phyloP scores from a whole-genome alignment of 2,113 vertebrate species.

The Vanacampus margaritifer region DNA sequence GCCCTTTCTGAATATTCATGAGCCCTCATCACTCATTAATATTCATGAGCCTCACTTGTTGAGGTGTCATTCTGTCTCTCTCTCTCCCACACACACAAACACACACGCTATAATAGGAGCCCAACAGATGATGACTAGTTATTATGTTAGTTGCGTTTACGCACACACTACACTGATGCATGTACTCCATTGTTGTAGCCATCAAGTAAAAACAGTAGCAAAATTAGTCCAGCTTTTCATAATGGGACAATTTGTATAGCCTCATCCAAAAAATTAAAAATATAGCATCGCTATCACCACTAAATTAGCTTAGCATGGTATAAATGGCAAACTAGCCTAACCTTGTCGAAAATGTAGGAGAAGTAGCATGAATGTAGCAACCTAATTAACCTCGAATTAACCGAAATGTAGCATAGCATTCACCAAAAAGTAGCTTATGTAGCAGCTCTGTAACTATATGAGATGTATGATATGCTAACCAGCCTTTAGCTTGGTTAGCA shows the following conservation, averaged over 20 bases:
- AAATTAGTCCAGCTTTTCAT: not conserved
- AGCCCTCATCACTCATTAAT: slow-evolving; percentile 41
- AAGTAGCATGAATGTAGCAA: not conserved
- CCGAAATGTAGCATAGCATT: not conserved
- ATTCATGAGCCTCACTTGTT: slow-evolving; percentile 65
- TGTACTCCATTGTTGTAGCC: not conserved
- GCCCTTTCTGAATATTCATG: slow-evolving; percentile 60
- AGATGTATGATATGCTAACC: not conserved
- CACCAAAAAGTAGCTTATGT: not conserved
- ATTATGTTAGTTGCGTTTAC: slow-evolving; percentile 19
- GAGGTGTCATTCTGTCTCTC: slow-evolving; percentile 63
- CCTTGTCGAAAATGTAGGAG: too few relatives aligned
- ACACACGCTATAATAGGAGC: slow-evolving; percentile 8
- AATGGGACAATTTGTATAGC: not conserved
- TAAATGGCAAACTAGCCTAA: not conserved
- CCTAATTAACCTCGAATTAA: too few relatives aligned
- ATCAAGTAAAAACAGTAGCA: not conserved
- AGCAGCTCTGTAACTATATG: not conserved
- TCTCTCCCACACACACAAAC: slow-evolving; percentile 56
- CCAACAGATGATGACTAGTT: not conserved
- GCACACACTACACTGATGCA: not conserved
- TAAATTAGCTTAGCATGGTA: not conserved
- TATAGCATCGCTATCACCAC: not conserved
- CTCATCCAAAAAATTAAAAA: not conserved
- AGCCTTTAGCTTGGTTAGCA: not conserved